phyloP scores from a whole-genome alignment of 2,113 vertebrate genomes.

The Sorex araneus region DNA sequence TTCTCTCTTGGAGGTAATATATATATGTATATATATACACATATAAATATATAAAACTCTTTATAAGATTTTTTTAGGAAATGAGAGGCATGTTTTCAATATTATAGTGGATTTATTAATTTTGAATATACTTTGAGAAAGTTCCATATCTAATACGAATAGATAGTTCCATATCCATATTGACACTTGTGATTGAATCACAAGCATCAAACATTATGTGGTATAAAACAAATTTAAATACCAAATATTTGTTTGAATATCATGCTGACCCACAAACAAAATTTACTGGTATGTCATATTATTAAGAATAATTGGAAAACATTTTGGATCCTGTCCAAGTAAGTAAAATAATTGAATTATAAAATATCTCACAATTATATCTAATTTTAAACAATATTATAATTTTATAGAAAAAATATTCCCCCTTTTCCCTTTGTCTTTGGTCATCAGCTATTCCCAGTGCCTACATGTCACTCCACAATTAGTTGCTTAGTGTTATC shows the following conservation, averaged over 20 bases:
- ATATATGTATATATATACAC: too few species aligned
- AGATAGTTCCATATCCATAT: too few species aligned
- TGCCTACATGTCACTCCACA: background rate
- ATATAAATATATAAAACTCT: background rate
- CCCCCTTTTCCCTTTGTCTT: background rate
- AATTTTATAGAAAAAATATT: background rate
- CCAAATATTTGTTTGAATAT: background rate
- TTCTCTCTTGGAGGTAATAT: background rate
- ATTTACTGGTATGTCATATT: background rate
- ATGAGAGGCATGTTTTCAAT: background rate
- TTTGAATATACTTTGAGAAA: slow-evolving; percentile 38
- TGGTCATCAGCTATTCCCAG: background rate
- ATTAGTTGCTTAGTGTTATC: too few species aligned
- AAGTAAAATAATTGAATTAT: background rate
- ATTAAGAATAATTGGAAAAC: slow-evolving; percentile 23
- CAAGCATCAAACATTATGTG: background rate
- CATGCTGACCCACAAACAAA: background rate
- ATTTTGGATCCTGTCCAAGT: background rate
- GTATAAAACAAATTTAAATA: slow-evolving; percentile 31
- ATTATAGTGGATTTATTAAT: slow-evolving; percentile 51
- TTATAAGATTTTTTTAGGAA: background rate
- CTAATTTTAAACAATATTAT: too few species aligned
- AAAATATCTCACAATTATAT: background rate
- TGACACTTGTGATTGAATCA: too few species aligned
- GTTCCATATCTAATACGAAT: slow-evolving; percentile 50